phyloP scores from a whole-genome alignment of 2,888 invertebrate species.

The Plutella xylostella region DNA sequence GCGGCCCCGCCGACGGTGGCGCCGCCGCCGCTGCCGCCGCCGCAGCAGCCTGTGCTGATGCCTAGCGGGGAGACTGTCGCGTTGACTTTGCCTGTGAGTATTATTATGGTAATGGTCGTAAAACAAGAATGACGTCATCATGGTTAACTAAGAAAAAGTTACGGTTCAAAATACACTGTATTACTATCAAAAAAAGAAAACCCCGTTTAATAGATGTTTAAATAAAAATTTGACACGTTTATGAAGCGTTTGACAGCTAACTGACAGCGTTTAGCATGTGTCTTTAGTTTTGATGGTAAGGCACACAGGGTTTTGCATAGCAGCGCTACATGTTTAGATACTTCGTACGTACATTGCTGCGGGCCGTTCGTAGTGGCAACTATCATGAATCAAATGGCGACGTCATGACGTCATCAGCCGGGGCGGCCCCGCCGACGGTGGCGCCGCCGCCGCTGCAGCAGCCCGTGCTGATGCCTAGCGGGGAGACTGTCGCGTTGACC shows the following conservation, averaged over 20 bases:
- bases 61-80: slow-evolving; percentile 86
- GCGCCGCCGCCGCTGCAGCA: slow-evolving; percentile 50
- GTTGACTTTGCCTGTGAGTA: slow-evolving; percentile 75
- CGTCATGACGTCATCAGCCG: slow-evolving; percentile 78
- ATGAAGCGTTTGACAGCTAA: too few species aligned
- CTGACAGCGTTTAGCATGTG: too few species aligned
- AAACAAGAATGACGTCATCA: too few species aligned
- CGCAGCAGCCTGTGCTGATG: slow-evolving; percentile 79
- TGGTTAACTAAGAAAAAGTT: too few species aligned
- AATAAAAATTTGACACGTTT: too few species aligned
- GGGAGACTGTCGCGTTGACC: slow-evolving; percentile 80
- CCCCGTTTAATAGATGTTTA: too few species aligned
- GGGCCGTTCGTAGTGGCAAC: slow-evolving; percentile 87
- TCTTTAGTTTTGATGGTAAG: too few species aligned
- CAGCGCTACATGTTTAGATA: too few species aligned
- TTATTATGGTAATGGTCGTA: too few species aligned
- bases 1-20: slow-evolving; percentile 34
- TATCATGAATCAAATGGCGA: slow-evolving; percentile 45
- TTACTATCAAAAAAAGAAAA: too few species aligned
- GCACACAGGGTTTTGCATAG: too few species aligned
- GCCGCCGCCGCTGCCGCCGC: slow-evolving; percentile 40
- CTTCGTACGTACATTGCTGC: slow-evolving; percentile 89
- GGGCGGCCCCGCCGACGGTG: slow-evolving; percentile 32
- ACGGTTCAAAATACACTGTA: too few species aligned
- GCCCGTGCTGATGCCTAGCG: slow-evolving; percentile 87